Conservation (phyloP, 2,113 vertebrate species). For the Barnardius zonarius region DNA sequence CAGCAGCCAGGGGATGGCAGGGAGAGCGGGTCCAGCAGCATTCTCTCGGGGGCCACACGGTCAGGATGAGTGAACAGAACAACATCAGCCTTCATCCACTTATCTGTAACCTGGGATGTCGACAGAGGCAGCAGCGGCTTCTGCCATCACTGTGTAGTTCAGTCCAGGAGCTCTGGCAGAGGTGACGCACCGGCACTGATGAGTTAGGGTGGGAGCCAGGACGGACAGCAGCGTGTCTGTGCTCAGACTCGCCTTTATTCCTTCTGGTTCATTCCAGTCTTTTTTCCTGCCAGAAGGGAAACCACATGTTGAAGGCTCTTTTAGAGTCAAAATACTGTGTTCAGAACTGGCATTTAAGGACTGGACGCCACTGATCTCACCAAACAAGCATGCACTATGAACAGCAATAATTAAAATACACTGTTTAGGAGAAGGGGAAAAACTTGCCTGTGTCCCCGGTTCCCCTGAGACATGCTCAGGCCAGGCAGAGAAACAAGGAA, state of each 20-base stretch:
- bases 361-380: not conserved
- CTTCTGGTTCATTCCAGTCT: not conserved
- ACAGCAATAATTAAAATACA: not conserved
- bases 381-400: not conserved
- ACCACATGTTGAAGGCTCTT: not conserved
- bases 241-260: not conserved
- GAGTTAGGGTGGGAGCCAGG: not conserved
- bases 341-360: not conserved
- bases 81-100: accelerated
- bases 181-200: not conserved
- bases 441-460: not conserved
- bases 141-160: not conserved
- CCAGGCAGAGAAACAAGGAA: not conserved
- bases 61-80: accelerated
- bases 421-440: not conserved
- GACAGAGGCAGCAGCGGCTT: not conserved
- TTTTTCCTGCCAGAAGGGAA: not conserved
- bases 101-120: not conserved
- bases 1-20: accelerated
- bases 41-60: too few species aligned
- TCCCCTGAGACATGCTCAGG: not conserved
- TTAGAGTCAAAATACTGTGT: not conserved
- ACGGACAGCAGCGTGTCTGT: not conserved
- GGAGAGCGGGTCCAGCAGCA: not conserved
- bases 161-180: not conserved